Evolutionary conservation across 2,113 vertebrate genomes (phyloP), one percentile per base, ranked within the genome.

Genomic region (Xenus cinereus): DNA sequence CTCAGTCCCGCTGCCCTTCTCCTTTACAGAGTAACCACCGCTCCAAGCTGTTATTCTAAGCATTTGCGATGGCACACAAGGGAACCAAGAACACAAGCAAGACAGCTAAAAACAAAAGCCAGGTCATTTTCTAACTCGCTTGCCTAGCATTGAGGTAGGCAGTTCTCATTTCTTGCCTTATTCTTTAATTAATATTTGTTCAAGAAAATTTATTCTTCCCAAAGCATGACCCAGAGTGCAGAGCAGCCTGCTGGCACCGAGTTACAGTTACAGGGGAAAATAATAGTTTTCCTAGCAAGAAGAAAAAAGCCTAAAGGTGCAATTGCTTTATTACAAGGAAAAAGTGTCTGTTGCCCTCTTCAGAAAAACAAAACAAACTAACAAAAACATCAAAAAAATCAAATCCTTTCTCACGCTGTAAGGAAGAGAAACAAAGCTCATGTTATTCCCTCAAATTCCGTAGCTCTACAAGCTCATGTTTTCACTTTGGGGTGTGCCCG

Each of bases 401-500:
- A 16, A 60, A 74, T 18, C 62, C 27, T 46, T 27, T 69, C 22
- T 45, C 41, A n/a, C 14, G 14, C 56, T 66, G 12, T 51, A 81
- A 87, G 30, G 33, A 54, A 72, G 9, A 66, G 20, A 48, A 90
- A 87, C 32, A 87, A 81, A 87, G 53, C 54, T 84, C 20, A 41
- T 62, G 26, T 89, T 91, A 63, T 78, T 81, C 30, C 72, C 28
- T 81, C 60, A 64, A 77, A 77, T 71, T 91, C 76, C 64, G 59
- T 4, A 94, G 59, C 48, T 92, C 69, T 93, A 73, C 45, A 95
- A 83, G 18, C 43, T 95, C 57, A 27, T 87, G 63, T 94, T 96
- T 96, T 87, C 37, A 89, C 33, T 79, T 54, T 51, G 21, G 87
- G 85, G 86, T 63, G 93, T 95, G 91, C 75, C 91, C 50, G 68